These are phyloP conservation scores for Maconellicoccus hirsutus DNA, from an alignment of 1,140 invertebrate genomes.

Conservation along the genomic window DNA sequence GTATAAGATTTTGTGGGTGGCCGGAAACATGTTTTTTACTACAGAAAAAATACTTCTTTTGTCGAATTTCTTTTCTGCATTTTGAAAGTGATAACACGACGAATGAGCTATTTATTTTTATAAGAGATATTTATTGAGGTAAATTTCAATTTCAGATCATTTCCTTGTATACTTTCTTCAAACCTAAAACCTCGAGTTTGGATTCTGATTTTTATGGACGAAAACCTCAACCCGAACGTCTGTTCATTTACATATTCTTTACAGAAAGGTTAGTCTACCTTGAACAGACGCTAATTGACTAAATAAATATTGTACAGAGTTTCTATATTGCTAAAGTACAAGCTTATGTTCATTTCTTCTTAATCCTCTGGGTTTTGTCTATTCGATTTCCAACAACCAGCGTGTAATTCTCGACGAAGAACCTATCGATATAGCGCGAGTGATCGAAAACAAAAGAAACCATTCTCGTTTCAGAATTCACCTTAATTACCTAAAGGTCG, in stretches of 20 bases:
- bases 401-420: background rate
- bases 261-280: constrained; percentile 11
- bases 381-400: background rate
- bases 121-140: no score
- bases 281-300: constrained; percentile 17
- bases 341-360: background rate
- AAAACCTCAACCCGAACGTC: background rate
- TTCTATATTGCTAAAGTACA: constrained; percentile 6
- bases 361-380: background rate
- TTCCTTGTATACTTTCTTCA: no score
- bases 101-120: no score
- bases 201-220: background rate
- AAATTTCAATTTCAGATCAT: no score
- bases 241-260: background rate
- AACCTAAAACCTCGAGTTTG: no score
- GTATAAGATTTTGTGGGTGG: no score
- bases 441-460: background rate
- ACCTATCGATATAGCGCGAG: background rate
- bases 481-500: no score
- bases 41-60: no score
- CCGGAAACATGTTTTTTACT: no score
- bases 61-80: no score
- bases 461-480: background rate
- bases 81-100: no score
- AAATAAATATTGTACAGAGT: constrained; percentile 12